A percentile compares a stretch with the other conserved stretches of the same genome.
Evolutionary conservation across 2,888 invertebrate species (phyloP).

Genomic region (Periphyllus acericola): DNA sequence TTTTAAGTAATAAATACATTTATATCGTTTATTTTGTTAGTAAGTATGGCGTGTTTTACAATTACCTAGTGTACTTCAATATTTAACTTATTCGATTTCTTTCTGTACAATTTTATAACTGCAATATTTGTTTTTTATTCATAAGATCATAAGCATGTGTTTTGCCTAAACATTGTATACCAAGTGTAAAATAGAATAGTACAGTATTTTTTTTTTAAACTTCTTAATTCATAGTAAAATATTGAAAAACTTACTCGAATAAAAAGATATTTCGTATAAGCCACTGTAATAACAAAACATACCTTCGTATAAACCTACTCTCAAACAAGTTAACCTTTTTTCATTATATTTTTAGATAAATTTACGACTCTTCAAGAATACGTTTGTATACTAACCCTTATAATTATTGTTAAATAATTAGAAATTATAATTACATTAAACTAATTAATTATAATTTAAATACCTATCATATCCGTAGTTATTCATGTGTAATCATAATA

Average conservation of each 20-base stretch:
- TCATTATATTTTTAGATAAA: too few relatives aligned
- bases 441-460: conserved; percentile 29
- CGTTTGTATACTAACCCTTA: neutral
- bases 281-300: neutral
- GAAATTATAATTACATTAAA: conserved; percentile 3
- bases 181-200: neutral
- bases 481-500: neutral
- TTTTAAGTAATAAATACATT: neutral
- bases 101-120: neutral
- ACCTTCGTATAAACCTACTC: neutral
- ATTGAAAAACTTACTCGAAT: neutral
- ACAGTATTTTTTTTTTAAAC: neutral
- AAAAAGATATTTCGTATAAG: neutral
- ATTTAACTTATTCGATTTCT: neutral
- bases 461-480: conserved; percentile 13
- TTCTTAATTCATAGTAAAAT: neutral
- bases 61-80: neutral
- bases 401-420: conserved; percentile 29
- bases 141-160: neutral
- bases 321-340: too few relatives aligned
- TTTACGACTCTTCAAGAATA: neutral
- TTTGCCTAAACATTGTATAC: neutral
- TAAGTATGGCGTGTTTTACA: neutral
- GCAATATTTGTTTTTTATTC: neutral
- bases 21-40: neutral